A percentile compares a stretch with the other conserved stretches of the same genome.
These are phyloP conservation scores for Scrobipalpa costella DNA, from an alignment of 2,888 invertebrate genomes.

Conservation along the genomic window DNA sequence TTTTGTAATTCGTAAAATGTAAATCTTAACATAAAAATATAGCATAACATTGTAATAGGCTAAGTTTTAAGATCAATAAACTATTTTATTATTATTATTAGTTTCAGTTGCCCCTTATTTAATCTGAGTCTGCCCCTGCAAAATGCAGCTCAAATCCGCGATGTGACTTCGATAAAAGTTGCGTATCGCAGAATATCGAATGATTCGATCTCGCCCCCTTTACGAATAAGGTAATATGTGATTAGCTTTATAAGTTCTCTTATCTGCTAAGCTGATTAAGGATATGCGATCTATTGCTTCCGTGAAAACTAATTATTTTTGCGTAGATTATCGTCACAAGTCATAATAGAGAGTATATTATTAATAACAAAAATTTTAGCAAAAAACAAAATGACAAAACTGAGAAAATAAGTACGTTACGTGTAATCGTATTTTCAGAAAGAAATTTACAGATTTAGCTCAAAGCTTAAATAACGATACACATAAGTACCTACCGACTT, in stretches of 20 bases:
- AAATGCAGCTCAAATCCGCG: constrained; percentile 25
- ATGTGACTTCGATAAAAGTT: constrained; percentile 35
- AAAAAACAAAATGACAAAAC: too few species aligned
- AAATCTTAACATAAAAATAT: too few species aligned
- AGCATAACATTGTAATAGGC: too few species aligned
- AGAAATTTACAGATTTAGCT: too few species aligned
- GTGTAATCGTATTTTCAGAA: too few species aligned
- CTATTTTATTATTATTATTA: too few species aligned
- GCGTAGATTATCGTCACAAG: not conserved
- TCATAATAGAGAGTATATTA: not conserved
- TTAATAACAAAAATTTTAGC: too few species aligned
- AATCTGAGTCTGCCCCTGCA: not conserved
- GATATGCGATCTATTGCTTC: not conserved
- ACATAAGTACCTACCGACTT: too few species aligned
- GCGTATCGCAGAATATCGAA: not conserved
- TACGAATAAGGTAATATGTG: constrained; percentile 20
- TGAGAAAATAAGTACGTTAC: too few species aligned
- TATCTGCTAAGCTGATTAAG: constrained; percentile 3
- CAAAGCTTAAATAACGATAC: too few species aligned
- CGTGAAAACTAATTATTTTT: constrained; percentile 4
- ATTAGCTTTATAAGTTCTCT: constrained; percentile 13
- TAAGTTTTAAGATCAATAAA: too few species aligned
- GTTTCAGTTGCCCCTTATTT: not conserved
- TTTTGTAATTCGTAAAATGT: too few species aligned
- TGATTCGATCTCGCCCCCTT: not conserved